Evolutionary conservation across 2,888 invertebrate species (phyloP), one percentile per base, ranked within the genome.

Genomic region (Oxystoma pomonae): DNA sequence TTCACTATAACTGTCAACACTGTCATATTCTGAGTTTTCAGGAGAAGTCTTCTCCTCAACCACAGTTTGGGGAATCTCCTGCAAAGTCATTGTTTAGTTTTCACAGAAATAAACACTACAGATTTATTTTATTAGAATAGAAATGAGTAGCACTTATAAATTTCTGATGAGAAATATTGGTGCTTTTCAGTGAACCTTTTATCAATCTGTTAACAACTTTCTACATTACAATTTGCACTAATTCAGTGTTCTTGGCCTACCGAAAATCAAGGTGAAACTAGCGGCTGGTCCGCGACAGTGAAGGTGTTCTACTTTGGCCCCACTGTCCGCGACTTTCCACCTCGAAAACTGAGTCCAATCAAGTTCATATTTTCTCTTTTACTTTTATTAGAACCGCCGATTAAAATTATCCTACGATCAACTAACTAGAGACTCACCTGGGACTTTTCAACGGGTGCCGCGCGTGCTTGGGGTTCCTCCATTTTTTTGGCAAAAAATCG

Each of bases 11-110:
- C 74, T 76, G 57, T 74, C 77, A 22, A 74, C 76, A 71, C 78
- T 80, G 66, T 78, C 80, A 64, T 78, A 78, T 57, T 78, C 79
- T 0, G 78, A 78, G 53, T 74, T 76, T 60, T 77, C 76, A 16
- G 74, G 67, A 17, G 76, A 74, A 16, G 69, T 73, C 66, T 75
- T 75, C 9, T 71, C 69, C 19, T 72, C 72, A 21, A 66, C 63
- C 49, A 51, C 58, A 18, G 69, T 69, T 16, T 66, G 65, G 57
- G 67, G 65, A 61, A 71, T 72, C 66, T 72, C 72, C 76, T 77
- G 75, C 53, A 76, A 76, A 70, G 73, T 68, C 74, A 75, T 74
- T n/a, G n/a, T n/a, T n/a, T n/a, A n/a, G n/a, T n/a, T n/a, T n/a
- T n/a, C n/a, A n/a, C n/a, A n/a, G n/a, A n/a, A n/a, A n/a, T n/a